A percentile compares a stretch with the other conserved stretches of the same genome.
phyloP scores from a whole-genome alignment of 2,797 vertebrate genomes.

The Diceros bicornis region DNA sequence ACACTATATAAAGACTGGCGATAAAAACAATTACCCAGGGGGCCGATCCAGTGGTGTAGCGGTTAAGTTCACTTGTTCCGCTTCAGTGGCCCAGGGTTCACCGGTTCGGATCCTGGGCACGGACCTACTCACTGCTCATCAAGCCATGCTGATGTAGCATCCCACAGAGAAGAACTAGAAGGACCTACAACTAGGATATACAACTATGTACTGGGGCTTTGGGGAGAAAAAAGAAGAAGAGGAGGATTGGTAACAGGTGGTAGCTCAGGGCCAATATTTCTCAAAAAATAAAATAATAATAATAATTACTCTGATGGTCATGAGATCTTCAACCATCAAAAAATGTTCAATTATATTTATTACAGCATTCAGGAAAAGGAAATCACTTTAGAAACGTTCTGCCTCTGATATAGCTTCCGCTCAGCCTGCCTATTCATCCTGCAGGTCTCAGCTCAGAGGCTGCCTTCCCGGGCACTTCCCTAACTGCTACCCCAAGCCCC shows the following conservation, averaged over 20 bases:
- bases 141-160: too few species aligned
- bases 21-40: slow-evolving; percentile 26
- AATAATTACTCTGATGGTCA: neutral
- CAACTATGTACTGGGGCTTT: too few species aligned
- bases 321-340: neutral
- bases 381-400: neutral
- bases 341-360: neutral
- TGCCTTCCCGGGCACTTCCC: neutral
- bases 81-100: too few species aligned
- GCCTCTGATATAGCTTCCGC: neutral
- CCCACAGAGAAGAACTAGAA: too few species aligned
- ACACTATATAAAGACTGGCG: neutral
- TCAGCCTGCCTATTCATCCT: neutral
- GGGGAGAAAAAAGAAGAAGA: too few species aligned
- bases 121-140: too few species aligned
- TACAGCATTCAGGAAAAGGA: neutral
- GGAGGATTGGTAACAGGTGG: too few species aligned
- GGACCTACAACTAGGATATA: too few species aligned
- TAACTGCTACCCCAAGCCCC: neutral
- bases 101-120: too few species aligned
- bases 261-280: too few species aligned
- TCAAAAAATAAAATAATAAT: neutral
- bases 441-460: neutral
- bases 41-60: too few species aligned
- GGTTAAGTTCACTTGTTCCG: too few species aligned